Base-by-base conservation (phyloP, 2,888 invertebrate species). In the Epinotia bilunana region DNA sequence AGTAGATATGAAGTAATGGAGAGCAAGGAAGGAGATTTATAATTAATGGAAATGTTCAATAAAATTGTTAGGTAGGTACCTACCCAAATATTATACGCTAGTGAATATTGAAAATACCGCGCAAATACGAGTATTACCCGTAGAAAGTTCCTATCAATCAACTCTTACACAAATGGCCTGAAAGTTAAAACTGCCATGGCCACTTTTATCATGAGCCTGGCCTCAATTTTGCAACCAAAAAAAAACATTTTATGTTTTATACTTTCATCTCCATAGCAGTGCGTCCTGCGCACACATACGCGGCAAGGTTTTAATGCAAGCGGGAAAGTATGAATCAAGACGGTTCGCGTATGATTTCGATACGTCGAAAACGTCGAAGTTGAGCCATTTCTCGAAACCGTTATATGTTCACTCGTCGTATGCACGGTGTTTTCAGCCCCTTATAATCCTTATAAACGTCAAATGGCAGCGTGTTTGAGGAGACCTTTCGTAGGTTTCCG, bases 361-460 rank as follows among this genome's bases (percentile, higher is more conserved):
- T 53, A 53, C 53, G 7, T 16, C 49, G 49, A 16, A 6, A 16
- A 5, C 5, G 13, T n/a, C n/a, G 4, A 58, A 33, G 39, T 60
- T 39, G 23, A 63, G 46, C 7, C 39, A 74, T 71, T 65, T 61
- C 64, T 74, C 69, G 58, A 65, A 61, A 57, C 55, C 43, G 43
- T 62, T 62, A 68, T 68, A 43, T 33, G 57, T 12, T 6, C 46
- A 39, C 58, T 53, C 65, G 33, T 65, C 33, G 28, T 23, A 58
- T n/a, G n/a, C n/a, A n/a, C n/a, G n/a, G n/a, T n/a, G n/a, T n/a
- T n/a, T n/a, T n/a, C n/a, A n/a, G n/a, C n/a, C n/a, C n/a, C n/a
- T n/a, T n/a, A n/a, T n/a, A n/a, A n/a, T n/a, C n/a, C n/a, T n/a
- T n/a, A n/a, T n/a, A n/a, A n/a, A n/a, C n/a, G n/a, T n/a, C n/a